Base-by-base conservation (phyloP, 2,888 invertebrate species). In the Drosophila mimica region DNA sequence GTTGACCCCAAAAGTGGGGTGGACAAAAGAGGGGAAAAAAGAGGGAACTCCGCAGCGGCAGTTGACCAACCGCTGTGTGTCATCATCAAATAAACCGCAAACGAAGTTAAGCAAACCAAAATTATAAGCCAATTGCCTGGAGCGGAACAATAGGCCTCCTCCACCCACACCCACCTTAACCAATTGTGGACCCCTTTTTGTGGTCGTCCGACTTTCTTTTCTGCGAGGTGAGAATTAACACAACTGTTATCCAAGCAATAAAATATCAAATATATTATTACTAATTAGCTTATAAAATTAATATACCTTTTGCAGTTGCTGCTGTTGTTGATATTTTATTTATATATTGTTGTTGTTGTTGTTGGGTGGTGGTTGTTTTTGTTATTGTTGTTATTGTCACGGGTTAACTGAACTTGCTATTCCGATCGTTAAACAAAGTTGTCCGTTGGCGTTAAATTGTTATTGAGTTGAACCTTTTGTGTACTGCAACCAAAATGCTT, bases 231-330 rank as follows among this genome's bases (percentile, higher is more conserved):
- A 36, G 56, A 34, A 25, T 57, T 53, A 64, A 89, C 79, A 74
- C 20, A 84, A 77, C 62, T 70, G 73, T 80, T 76, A 83, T 68
- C 57, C 73, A 72, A 70, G 58, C 65, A 79, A 77, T 79, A 72
- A 84, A 84, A 81, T 71, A 60, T 11, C 25, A 80, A 72, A 79
- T 77, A 75, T 61, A 58, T 48, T 48, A 15, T 13, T 20, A 20
- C 53, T 81, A 86, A 88, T 87, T 76, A 70, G 69, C 69, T 70
- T 57, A 77, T 49, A 61, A 60, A 72, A 63, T 62, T 48, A 81
- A 77, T 68, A 78, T 79, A 89, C 85, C 90, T 85, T 66, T 34
- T 25, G 20, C 28, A 34, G 31, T 46, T 34, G 49, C 65, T 43
- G 20, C 20, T 64, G 30, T 36, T 51, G 13, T 9, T 63, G 54